Evolutionary conservation across 2,797 vertebrate species (phyloP).

Genomic region (Ctenopoma kingsleyae): DNA sequence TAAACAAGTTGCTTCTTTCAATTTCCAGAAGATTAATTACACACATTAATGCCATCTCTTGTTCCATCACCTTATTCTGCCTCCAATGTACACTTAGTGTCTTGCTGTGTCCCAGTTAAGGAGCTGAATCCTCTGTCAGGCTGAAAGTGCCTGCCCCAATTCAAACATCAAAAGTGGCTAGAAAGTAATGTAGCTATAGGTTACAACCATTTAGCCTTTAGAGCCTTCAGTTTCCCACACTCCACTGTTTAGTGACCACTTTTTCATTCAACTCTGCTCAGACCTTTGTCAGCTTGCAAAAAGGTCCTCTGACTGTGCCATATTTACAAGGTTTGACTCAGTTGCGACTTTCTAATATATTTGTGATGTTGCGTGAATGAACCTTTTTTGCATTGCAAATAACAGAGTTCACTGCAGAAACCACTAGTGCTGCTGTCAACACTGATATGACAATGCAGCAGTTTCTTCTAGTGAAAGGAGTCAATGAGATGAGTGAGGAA

Average conservation of each 20-base stretch:
- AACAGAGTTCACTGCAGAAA: background rate
- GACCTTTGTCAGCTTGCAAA: background rate
- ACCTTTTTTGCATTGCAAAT: conserved; percentile 1
- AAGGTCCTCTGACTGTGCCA: background rate
- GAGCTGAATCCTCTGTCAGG: conserved; percentile 16
- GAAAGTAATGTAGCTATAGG: conserved; percentile 4
- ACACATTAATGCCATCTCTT: conserved; percentile 14
- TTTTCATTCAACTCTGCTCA: background rate
- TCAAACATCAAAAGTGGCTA: conserved; percentile 8
- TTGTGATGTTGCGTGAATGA: conserved; percentile 4
- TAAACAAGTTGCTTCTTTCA: background rate
- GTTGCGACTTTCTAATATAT: conserved; percentile 1
- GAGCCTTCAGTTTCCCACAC: background rate
- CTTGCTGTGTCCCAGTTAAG: conserved; percentile 39
- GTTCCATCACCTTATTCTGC: conserved; percentile 10
- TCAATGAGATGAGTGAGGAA: conserved; percentile 23
- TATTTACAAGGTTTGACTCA: conserved; percentile 9
- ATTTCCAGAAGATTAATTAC: conserved; percentile 25
- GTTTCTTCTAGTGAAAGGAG: conserved; percentile 1
- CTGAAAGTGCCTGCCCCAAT: conserved; percentile 8
- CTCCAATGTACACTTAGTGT: conserved; percentile 7
- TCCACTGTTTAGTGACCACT: background rate
- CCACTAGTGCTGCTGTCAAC: conserved; percentile 1
- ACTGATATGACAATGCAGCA: background rate
- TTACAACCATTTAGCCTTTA: background rate